Evolutionary conservation across 2,113 vertebrate genomes (phyloP).

Genomic region (Tachycineta bicolor): DNA sequence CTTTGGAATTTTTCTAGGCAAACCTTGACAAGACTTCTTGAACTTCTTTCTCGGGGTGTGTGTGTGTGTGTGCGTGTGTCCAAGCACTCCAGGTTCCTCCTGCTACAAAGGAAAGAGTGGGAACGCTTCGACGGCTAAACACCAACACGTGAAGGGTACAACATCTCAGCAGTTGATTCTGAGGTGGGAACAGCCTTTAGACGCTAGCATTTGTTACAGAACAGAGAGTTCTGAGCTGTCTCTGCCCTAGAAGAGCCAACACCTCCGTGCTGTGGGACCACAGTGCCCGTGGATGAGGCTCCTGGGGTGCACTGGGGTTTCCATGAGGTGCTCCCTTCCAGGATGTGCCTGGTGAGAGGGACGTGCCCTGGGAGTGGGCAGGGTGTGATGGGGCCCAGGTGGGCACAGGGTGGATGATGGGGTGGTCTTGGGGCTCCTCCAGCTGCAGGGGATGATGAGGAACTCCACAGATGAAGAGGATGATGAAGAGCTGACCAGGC

Average conservation of each 20-base stretch:
- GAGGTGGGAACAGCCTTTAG: background rate
- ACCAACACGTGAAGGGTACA: accelerated
- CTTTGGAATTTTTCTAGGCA: background rate
- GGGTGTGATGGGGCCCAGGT: background rate
- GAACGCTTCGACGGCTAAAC: background rate
- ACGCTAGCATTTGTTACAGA: background rate
- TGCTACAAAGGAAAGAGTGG: background rate
- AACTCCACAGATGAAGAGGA: background rate
- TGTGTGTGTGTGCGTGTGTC: background rate
- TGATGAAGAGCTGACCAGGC: background rate
- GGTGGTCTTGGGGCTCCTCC: background rate
- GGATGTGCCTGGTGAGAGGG: accelerated
- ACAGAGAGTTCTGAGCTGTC: background rate
- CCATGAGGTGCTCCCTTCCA: background rate
- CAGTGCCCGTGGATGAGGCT: background rate
- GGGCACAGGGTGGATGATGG: background rate
- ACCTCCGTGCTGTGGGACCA: accelerated
- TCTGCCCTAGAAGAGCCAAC: background rate
- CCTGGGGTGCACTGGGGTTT: accelerated
- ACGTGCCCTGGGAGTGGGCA: accelerated
- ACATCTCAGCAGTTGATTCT: background rate
- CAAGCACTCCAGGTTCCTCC: background rate
- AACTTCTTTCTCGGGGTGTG: background rate
- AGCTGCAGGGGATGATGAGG: background rate
- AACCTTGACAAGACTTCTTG: background rate